These are phyloP conservation scores for Epinephelus malabaricus DNA, from an alignment of 2,797 vertebrate genomes.

Conservation along the genomic window DNA sequence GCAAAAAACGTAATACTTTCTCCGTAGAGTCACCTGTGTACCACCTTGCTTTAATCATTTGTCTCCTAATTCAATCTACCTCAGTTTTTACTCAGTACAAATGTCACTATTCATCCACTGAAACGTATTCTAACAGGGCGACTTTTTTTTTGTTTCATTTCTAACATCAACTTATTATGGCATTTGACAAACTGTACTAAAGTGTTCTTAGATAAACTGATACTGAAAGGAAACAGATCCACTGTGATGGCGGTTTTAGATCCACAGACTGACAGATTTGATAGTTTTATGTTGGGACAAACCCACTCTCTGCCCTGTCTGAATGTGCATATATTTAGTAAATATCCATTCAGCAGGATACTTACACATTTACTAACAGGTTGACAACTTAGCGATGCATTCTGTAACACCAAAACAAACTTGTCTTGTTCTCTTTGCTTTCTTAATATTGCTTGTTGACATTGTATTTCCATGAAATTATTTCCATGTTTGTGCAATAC, in stretches of 20 bases:
- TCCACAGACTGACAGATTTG: conserved; percentile 23
- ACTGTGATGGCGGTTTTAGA: conserved; percentile 37
- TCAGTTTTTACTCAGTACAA: conserved; percentile 77
- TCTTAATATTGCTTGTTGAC: conserved; percentile 47
- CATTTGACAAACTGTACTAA: conserved; percentile 40
- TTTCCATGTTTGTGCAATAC: conserved; percentile 78
- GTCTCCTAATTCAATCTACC: conserved; percentile 83
- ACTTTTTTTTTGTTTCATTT: conserved; percentile 36
- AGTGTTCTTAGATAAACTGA: conserved; percentile 44
- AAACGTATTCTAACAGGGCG: conserved; percentile 32
- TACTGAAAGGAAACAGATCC: conserved; percentile 39
- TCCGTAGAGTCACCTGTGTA: conserved; percentile 23
- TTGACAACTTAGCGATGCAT: conserved; percentile 19
- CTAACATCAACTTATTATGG: conserved; percentile 23
- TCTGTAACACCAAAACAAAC: conserved; percentile 60
- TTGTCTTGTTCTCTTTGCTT: conserved; percentile 38
- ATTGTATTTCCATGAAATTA: conserved; percentile 44
- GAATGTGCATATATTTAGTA: conserved; percentile 1
- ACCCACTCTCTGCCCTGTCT: conserved; percentile 3
- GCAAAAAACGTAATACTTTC: conserved; percentile 16
- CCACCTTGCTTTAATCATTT: conserved; percentile 48
- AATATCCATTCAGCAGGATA: conserved; percentile 35
- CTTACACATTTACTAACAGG: conserved; percentile 19
- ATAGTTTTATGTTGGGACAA: conserved; percentile 20
- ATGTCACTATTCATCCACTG: conserved; percentile 52